Conservation (phyloP, 2,113 vertebrate species). For the Puffinus mauretanicus region DNA sequence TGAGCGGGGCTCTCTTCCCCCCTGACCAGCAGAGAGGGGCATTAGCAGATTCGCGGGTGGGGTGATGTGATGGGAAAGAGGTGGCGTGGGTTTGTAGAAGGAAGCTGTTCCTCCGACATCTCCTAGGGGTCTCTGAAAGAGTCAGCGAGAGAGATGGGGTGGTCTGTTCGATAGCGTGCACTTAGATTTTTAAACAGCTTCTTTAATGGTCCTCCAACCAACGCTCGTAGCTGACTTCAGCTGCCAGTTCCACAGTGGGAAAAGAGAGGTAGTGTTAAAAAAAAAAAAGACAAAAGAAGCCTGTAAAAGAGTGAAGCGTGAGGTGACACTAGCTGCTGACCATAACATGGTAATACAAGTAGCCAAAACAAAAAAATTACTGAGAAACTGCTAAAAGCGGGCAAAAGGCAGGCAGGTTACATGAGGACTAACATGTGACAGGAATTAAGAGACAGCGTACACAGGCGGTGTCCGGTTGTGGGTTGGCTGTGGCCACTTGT, state of each 20-base stretch:
- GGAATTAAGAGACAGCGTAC: rapidly evolving
- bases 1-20: rapidly evolving
- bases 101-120: rapidly evolving
- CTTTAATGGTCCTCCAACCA: not conserved
- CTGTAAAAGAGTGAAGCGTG: not conserved
- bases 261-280: not conserved
- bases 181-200: not conserved
- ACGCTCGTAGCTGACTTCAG: not conserved
- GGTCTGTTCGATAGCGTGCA: rapidly evolving
- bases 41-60: rapidly evolving
- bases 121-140: not conserved
- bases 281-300: not conserved
- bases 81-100: not conserved
- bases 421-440: no score
- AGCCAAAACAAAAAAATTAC: not conserved
- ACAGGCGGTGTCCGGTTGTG: not conserved
- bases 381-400: not conserved
- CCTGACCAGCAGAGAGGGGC: not conserved
- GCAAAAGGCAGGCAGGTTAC: not conserved
- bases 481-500: not conserved
- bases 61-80: not conserved
- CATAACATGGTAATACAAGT: not conserved
- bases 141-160: not conserved
- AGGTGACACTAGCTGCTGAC: not conserved
- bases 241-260: not conserved